Conservation (phyloP, 2,797 vertebrate species). For the Luscinia megarhynchos region DNA sequence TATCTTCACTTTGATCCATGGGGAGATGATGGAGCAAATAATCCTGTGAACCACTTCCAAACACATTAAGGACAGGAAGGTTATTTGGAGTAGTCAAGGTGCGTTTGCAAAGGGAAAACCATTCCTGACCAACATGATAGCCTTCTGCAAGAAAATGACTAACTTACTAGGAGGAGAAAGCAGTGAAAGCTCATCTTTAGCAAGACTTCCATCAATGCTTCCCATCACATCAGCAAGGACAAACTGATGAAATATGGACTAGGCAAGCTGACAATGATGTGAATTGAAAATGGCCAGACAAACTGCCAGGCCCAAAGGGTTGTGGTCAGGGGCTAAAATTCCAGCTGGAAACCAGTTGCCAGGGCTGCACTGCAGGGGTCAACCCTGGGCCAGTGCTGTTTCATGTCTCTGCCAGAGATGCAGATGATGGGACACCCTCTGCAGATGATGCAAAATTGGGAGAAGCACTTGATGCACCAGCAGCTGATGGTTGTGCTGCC, state of each 20-base stretch:
- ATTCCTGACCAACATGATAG: background rate
- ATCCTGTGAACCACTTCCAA: background rate
- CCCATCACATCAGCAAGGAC: background rate
- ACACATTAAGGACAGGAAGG: background rate
- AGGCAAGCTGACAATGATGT: background rate
- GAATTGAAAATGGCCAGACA: background rate
- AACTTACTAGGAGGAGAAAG: background rate
- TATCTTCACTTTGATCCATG: background rate
- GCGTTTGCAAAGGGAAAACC: background rate
- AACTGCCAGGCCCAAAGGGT: background rate
- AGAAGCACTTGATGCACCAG: too few species aligned
- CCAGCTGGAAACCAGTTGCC: background rate
- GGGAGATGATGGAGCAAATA: background rate
- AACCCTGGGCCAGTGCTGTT: background rate
- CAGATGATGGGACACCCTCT: background rate
- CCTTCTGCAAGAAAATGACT: background rate
- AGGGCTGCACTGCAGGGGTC: background rate
- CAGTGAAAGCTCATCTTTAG: background rate
- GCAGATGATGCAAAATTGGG: background rate
- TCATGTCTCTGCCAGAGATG: background rate
- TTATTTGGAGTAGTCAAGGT: background rate
- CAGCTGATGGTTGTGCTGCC: background rate
- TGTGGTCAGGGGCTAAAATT: background rate
- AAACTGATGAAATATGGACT: background rate
- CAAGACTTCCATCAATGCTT: background rate